Evolutionary conservation across 2,113 vertebrate genomes (phyloP).

Genomic region (Calypte anna): DNA sequence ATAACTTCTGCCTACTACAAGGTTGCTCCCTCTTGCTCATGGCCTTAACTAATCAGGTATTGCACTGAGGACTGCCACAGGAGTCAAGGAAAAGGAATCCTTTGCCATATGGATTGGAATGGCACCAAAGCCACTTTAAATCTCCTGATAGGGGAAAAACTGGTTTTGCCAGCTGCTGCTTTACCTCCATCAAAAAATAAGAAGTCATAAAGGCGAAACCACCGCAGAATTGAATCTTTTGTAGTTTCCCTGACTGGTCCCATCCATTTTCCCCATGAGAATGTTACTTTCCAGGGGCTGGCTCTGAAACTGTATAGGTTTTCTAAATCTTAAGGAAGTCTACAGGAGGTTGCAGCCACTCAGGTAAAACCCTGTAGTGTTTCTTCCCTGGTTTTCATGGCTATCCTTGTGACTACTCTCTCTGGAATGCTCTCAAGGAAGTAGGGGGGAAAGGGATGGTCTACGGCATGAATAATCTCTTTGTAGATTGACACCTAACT

Average conservation of each 20-base stretch:
- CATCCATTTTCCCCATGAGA: not conserved
- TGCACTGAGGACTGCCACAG: not conserved
- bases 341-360: not conserved
- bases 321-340: not conserved
- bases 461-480: not conserved
- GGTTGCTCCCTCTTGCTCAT: slow-evolving; percentile 19
- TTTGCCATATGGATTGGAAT: slow-evolving; percentile 37
- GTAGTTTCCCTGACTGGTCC: not conserved
- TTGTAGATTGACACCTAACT: not conserved
- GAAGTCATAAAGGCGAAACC: not conserved
- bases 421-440: not conserved
- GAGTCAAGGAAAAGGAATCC: slow-evolving; percentile 18
- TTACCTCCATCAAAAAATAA: not conserved
- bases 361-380: not conserved
- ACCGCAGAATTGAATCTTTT: not conserved
- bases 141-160: not conserved
- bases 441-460: not conserved
- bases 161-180: slow-evolving; percentile 32
- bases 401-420: not conserved
- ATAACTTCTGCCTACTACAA: slow-evolving; percentile 40
- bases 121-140: slow-evolving; percentile 27
- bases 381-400: not conserved
- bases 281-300: not conserved
- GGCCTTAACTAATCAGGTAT: slow-evolving; percentile 20
- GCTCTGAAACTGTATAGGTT: not conserved